A percentile compares a stretch with the other conserved stretches of the same genome.
Evolutionary conservation across 2,888 invertebrate genomes (phyloP).

Genomic region (Dicyrtoma fusca): DNA sequence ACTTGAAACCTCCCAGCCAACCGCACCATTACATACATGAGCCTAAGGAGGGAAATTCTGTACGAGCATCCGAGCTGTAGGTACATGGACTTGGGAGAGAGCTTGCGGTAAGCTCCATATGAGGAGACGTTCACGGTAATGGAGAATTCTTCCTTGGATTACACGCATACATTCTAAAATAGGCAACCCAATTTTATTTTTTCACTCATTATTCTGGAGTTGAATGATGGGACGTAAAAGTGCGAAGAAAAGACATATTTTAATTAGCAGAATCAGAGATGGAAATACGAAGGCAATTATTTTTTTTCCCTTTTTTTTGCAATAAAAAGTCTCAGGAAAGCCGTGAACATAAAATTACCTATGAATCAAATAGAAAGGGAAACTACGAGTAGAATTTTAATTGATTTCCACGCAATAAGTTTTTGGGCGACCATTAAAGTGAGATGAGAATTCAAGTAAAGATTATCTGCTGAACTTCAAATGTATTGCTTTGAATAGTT

Average conservation of each 20-base stretch:
- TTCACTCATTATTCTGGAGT: too few relatives aligned
- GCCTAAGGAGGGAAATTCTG: too few relatives aligned
- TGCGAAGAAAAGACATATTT: not conserved
- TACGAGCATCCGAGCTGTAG: too few relatives aligned
- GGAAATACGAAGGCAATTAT: constrained; percentile 1
- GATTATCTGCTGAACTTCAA: not conserved
- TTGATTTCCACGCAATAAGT: constrained; percentile 46
- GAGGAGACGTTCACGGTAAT: too few relatives aligned
- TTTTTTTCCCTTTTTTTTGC: not conserved
- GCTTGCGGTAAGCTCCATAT: not conserved
- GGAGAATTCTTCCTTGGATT: too few relatives aligned
- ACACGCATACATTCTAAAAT: not conserved
- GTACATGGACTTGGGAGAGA: too few relatives aligned
- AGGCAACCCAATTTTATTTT: too few relatives aligned
- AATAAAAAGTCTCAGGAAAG: too few relatives aligned
- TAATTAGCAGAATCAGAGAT: too few relatives aligned
- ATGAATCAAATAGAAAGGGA: not conserved
- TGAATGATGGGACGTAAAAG: not conserved
- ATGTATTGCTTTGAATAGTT: not conserved
- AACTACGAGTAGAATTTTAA: constrained; percentile 38
- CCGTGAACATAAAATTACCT: too few relatives aligned
- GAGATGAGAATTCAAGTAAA: not conserved
- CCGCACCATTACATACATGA: too few relatives aligned
- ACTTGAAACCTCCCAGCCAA: too few relatives aligned
- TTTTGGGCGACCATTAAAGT: not conserved